phyloP scores from a whole-genome alignment of 2,113 vertebrate genomes.

The Anolis carolinensis region DNA sequence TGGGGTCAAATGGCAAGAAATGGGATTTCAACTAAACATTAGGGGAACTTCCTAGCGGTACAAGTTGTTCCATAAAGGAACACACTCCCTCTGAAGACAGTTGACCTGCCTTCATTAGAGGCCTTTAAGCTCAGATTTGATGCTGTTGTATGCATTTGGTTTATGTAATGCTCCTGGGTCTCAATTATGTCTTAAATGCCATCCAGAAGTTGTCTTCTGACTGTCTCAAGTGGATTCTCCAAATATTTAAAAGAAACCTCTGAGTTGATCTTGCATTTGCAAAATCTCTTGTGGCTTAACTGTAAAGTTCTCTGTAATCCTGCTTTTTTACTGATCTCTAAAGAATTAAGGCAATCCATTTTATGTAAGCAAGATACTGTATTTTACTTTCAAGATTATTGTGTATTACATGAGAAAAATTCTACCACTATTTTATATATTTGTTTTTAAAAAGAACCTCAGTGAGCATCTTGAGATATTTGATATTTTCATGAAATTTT shows the following conservation, averaged over 20 bases:
- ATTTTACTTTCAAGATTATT: neutral
- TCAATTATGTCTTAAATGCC: neutral
- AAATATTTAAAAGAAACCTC: neutral
- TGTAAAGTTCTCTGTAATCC: neutral
- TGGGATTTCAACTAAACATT: neutral
- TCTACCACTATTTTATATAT: neutral
- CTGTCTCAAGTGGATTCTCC: neutral
- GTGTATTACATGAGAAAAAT: neutral
- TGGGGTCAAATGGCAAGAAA: neutral
- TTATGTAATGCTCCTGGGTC: neutral
- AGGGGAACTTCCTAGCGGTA: too few species aligned
- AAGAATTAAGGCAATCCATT: neutral
- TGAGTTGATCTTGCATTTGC: accelerated
- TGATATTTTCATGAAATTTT: neutral
- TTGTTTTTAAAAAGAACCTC: neutral
- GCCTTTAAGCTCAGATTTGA: neutral
- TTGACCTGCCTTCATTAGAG: neutral
- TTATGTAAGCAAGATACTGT: neutral
- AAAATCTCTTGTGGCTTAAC: neutral
- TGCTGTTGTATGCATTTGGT: neutral
- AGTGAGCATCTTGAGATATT: neutral
- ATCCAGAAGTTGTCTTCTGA: neutral
- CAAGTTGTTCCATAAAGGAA: too few species aligned
- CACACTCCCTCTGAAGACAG: neutral
- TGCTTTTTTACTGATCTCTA: neutral